Conservation (phyloP, 2,113 vertebrate species). For the Crotalus helleri region DNA sequence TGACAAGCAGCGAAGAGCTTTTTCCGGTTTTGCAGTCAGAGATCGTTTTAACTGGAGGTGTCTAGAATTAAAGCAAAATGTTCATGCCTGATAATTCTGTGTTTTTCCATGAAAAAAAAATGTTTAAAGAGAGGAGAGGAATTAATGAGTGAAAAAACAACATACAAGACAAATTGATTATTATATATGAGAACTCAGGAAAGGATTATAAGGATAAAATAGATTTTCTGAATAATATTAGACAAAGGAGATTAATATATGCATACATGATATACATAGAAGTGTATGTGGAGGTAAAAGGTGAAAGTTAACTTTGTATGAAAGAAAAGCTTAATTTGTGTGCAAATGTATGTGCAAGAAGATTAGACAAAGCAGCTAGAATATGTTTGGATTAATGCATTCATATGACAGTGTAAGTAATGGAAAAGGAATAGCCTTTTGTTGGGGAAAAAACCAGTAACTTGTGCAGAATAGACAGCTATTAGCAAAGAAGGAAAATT, state of each 20-base stretch:
- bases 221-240: neutral
- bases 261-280: neutral
- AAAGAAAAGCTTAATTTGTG: neutral
- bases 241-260: neutral
- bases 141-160: neutral
- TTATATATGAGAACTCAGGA: neutral
- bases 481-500: neutral
- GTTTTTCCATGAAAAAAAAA: neutral
- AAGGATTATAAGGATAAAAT: neutral
- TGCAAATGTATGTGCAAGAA: neutral
- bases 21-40: neutral
- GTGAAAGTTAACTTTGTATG: neutral
- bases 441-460: neutral
- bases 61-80: neutral
- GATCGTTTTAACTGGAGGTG: neutral
- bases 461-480: neutral
- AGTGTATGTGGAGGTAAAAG: no score
- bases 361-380: neutral
- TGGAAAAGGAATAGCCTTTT: neutral
- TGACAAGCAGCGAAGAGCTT: neutral
- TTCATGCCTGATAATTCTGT: neutral
- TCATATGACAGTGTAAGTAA: neutral
- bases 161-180: neutral
- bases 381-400: neutral
- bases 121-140: neutral